Conservation (phyloP, 2,797 vertebrate species). For the Tangara arthus region DNA sequence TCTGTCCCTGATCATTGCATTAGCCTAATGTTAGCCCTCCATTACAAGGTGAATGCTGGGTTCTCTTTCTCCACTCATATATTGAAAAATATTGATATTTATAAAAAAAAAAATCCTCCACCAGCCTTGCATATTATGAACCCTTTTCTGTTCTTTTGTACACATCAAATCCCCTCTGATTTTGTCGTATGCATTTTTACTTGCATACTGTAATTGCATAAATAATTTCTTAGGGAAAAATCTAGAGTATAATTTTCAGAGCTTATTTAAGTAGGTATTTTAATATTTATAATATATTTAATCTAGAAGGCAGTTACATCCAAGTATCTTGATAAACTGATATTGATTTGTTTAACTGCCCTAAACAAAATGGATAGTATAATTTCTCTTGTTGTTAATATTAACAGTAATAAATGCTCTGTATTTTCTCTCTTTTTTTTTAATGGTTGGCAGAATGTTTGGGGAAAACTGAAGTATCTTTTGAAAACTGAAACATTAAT, state of each 20-base stretch:
- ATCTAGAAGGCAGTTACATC: slow-evolving; percentile 5
- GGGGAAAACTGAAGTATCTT: not conserved
- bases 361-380: slow-evolving; percentile 22
- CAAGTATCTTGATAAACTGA: not conserved
- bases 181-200: not conserved
- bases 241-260: slow-evolving; percentile 15
- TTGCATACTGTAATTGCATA: not conserved
- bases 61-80: not conserved
- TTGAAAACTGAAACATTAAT: not conserved
- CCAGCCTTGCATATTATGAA: not conserved
- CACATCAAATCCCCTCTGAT: not conserved
- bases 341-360: slow-evolving; percentile 36
- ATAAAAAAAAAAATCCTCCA: not conserved
- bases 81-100: not conserved
- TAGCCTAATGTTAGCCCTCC: not conserved
- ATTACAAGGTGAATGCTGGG: not conserved
- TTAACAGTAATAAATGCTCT: slow-evolving; percentile 7
- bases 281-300: slow-evolving; percentile 47
- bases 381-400: slow-evolving; percentile 14
- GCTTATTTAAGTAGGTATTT: slow-evolving; percentile 47
- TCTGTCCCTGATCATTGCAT: not conserved
- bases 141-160: not conserved
- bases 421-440: not conserved
- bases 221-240: slow-evolving; percentile 24
- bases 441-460: slow-evolving; percentile 20